Conservation (phyloP, 2,888 invertebrate species). For the Conops quadrifasciatus region DNA sequence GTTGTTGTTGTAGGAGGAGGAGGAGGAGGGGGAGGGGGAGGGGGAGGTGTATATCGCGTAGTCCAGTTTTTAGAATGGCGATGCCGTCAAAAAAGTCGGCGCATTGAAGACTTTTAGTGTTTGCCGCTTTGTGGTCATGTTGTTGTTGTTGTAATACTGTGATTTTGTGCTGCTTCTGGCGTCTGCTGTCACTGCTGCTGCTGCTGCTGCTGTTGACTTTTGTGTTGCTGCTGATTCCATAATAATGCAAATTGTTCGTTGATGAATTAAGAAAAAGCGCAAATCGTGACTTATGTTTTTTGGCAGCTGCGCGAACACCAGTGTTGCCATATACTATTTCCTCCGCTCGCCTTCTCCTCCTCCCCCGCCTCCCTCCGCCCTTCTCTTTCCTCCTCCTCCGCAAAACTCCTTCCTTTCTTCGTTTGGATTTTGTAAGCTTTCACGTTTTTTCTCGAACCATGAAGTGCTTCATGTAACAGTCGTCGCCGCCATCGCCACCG, state of each 20-base stretch:
- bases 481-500: not conserved
- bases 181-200: not conserved
- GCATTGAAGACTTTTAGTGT: too few species aligned
- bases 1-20: too few species aligned
- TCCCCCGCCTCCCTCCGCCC: not conserved
- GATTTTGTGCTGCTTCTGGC: not conserved
- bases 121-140: not conserved
- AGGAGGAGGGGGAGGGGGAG: too few species aligned
- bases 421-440: not conserved
- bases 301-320: constrained; percentile 42
- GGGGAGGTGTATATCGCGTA: too few species aligned
- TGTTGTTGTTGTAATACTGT: not conserved
- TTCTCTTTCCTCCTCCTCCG: not conserved
- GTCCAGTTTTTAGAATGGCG: too few species aligned
- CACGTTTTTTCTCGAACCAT: not conserved
- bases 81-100: too few species aligned
- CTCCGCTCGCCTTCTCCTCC: not conserved
- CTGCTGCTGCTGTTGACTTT: not conserved
- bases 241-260: constrained; percentile 47
- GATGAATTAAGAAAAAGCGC: constrained; percentile 47
- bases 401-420: not conserved
- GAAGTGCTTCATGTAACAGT: too few species aligned
- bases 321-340: constrained; percentile 11
- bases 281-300: constrained; percentile 48
- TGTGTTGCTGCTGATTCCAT: constrained; percentile 23